phyloP scores from a whole-genome alignment of 64 coral and sea anemone species.

The Cladopsammia gracilis region DNA sequence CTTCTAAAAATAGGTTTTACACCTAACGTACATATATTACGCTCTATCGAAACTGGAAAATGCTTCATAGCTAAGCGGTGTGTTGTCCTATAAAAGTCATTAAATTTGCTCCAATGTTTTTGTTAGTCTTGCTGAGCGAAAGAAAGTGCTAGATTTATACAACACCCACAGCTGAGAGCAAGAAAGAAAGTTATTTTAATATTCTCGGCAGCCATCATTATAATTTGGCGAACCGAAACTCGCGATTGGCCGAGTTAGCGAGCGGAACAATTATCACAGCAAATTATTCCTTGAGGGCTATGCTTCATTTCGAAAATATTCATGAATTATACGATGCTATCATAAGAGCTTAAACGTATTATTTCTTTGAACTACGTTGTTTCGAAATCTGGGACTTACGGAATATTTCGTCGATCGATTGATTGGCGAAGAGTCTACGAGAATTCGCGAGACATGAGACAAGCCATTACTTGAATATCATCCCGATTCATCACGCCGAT shows the following conservation, averaged over 20 bases:
- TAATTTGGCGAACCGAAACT: neutral
- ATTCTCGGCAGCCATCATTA: neutral
- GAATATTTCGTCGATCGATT: neutral
- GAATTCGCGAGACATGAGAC: neutral
- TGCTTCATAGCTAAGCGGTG: neutral
- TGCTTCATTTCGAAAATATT: conserved; percentile 13
- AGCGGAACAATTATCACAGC: neutral
- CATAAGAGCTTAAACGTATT: neutral
- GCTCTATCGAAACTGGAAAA: neutral
- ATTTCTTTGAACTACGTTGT: neutral
- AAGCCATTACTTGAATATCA: neutral
- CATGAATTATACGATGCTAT: neutral
- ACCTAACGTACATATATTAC: neutral
- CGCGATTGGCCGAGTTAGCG: neutral
- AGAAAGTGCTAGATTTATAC: neutral
- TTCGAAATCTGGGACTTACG: neutral
- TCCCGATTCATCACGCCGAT: no score
- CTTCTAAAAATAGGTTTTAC: neutral
- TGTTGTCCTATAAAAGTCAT: neutral
- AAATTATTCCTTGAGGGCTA: neutral
- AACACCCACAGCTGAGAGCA: neutral
- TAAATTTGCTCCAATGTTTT: neutral
- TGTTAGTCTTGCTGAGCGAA: neutral
- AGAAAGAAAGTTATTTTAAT: neutral
- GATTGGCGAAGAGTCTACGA: neutral